Evolutionary conservation across 1,140 invertebrate genomes (phyloP).

Genomic region (Heliconius hewitsoni): DNA sequence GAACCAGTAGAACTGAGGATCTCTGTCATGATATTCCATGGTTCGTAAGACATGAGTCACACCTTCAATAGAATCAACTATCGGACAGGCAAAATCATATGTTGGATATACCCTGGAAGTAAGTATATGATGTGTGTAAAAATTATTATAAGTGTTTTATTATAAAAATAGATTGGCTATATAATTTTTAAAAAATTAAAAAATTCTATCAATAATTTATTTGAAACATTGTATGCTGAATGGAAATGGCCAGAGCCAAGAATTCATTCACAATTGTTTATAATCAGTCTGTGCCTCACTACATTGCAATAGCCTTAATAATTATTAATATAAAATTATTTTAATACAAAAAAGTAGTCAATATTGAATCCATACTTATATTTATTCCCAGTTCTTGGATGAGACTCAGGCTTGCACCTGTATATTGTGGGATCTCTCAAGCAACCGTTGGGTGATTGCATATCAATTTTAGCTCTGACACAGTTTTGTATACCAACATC

Average conservation of each 20-base stretch:
- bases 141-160: no score
- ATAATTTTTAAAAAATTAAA: no score
- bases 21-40: conserved; percentile 99
- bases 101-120: conserved; percentile 96
- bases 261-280: no score
- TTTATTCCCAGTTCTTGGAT: conserved; percentile 95
- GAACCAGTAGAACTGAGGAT: conserved; percentile 99
- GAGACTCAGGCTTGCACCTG: conserved; percentile 97
- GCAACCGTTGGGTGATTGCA: conserved; percentile 97
- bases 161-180: no score
- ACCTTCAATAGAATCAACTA: conserved; percentile 98
- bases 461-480: conserved; percentile 98
- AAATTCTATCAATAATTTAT: no score
- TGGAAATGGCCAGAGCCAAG: no score
- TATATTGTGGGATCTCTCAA: conserved; percentile 99
- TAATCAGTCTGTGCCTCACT: no score
- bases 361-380: conserved; percentile 90
- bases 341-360: background rate
- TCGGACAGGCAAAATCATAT: conserved; percentile 99
- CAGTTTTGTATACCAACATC: conserved; percentile 92
- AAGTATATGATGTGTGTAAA: background rate
- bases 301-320: no score
- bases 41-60: conserved; percentile 98
- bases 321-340: background rate
- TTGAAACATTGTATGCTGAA: no score